Conservation (phyloP, 1,140 invertebrate species). For the Caenorhabditis briggsae region DNA sequence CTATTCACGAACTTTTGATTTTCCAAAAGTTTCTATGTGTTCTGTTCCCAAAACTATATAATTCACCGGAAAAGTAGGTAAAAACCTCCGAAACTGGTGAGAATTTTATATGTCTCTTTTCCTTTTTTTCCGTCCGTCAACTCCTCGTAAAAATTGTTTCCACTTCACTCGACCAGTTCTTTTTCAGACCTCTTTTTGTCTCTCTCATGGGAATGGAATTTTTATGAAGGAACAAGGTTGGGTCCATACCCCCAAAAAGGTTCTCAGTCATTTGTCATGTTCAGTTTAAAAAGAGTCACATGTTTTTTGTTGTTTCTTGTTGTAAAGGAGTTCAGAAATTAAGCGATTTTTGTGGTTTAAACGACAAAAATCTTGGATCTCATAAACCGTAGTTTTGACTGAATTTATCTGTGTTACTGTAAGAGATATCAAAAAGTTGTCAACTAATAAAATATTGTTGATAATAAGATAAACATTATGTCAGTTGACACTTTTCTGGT, state of each 20-base stretch:
- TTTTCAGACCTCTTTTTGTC: background rate
- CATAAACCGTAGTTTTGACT: too few species aligned
- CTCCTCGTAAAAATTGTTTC: slow-evolving; percentile 50
- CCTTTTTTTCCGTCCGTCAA: background rate
- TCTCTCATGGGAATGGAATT: background rate
- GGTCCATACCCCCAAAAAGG: background rate
- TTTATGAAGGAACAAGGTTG: background rate
- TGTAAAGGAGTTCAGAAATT: background rate
- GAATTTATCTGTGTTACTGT: too few species aligned
- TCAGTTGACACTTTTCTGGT: too few species aligned
- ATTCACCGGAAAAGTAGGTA: background rate
- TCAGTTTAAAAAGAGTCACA: background rate
- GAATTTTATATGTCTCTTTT: background rate
- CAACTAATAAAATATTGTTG: too few species aligned
- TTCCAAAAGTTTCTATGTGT: background rate
- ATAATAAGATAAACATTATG: too few species aligned
- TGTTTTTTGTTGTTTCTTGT: too few species aligned
- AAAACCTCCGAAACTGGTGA: slow-evolving; percentile 4
- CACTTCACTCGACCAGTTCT: background rate
- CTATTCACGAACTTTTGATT: too few species aligned
- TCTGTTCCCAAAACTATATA: background rate
- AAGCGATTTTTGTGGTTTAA: too few species aligned
- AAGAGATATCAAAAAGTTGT: too few species aligned
- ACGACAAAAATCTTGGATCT: too few species aligned
- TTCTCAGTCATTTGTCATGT: slow-evolving; percentile 14